Evolutionary conservation across 2,113 vertebrate genomes (phyloP).

Genomic region (Chaetodon trifascialis): DNA sequence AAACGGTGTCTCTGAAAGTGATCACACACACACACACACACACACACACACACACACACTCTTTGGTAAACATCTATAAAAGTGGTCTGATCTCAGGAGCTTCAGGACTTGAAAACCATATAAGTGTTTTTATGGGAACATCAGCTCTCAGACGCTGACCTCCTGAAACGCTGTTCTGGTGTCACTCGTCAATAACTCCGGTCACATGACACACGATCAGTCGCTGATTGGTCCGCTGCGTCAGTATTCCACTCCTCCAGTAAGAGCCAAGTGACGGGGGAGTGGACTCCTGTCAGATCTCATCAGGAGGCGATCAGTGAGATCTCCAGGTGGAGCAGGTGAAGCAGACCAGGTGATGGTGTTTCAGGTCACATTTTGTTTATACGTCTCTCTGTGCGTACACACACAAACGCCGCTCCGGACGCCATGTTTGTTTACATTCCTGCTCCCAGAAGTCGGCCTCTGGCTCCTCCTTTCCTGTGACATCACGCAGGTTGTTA

Average conservation of each 20-base stretch:
- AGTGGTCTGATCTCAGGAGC: not conserved
- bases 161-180: not conserved
- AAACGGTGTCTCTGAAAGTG: no score
- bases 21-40: not conserved
- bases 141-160: not conserved
- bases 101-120: conserved; percentile 1
- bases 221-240: not conserved
- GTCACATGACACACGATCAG: not conserved
- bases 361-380: no score
- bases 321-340: no score
- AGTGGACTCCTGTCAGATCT: not conserved
- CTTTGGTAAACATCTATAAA: conserved; percentile 11
- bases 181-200: no score
- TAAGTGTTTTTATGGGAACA: conserved; percentile 32
- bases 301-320: not conserved
- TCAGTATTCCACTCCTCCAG: not conserved
- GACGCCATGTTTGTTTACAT: no score
- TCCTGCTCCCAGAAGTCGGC: no score
- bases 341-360: no score
- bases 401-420: no score
- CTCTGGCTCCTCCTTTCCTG: no score
- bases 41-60: conserved; percentile 3
- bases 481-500: no score
- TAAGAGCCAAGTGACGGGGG: not conserved
- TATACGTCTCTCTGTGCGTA: no score